phyloP scores from a whole-genome alignment of 1,140 invertebrate species.

The Phymastichus coffea region DNA sequence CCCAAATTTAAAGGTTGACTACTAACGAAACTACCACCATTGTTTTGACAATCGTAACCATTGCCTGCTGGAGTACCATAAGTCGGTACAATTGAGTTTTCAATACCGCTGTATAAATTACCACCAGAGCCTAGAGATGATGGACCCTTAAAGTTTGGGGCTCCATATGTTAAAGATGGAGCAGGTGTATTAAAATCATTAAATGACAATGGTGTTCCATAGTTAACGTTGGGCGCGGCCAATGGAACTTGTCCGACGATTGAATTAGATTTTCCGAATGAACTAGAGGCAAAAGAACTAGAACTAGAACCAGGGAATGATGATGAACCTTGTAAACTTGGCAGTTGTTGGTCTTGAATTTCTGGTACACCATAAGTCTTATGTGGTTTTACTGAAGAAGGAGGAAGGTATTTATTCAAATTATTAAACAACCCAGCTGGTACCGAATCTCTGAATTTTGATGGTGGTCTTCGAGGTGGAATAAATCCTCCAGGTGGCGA shows the following conservation, averaged over 20 bases:
- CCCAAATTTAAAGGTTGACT: slow-evolving; percentile 11
- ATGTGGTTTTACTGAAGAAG: slow-evolving; percentile 40
- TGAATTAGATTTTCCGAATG: slow-evolving; percentile 24
- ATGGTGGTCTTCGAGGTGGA: slow-evolving; percentile 51
- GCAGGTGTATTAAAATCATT: slow-evolving; percentile 48
- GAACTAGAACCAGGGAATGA: slow-evolving; percentile 37
- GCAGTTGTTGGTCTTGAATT: slow-evolving; percentile 40
- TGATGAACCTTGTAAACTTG: slow-evolving; percentile 34
- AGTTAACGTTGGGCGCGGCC: slow-evolving; percentile 48
- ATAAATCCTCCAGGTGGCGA: slow-evolving; percentile 42
- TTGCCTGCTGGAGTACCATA: slow-evolving; percentile 44
- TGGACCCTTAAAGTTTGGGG: slow-evolving; percentile 49
- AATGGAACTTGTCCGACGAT: slow-evolving; percentile 35
- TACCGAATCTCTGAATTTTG: slow-evolving; percentile 68
- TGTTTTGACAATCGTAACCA: slow-evolving; percentile 25
- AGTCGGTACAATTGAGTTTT: slow-evolving; percentile 35
- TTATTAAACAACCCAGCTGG: slow-evolving; percentile 60
- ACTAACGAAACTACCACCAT: slow-evolving; percentile 37
- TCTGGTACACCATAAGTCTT: slow-evolving; percentile 37
- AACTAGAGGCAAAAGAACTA: slow-evolving; percentile 25
- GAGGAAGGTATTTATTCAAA: slow-evolving; percentile 57
- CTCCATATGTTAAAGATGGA: slow-evolving; percentile 48
- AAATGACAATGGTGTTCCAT: slow-evolving; percentile 50
- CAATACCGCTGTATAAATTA: slow-evolving; percentile 45
- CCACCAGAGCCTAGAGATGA: slow-evolving; percentile 35